Base-by-base conservation (phyloP, 2,113 vertebrate species). In the Protobothrops flavoviridis region DNA sequence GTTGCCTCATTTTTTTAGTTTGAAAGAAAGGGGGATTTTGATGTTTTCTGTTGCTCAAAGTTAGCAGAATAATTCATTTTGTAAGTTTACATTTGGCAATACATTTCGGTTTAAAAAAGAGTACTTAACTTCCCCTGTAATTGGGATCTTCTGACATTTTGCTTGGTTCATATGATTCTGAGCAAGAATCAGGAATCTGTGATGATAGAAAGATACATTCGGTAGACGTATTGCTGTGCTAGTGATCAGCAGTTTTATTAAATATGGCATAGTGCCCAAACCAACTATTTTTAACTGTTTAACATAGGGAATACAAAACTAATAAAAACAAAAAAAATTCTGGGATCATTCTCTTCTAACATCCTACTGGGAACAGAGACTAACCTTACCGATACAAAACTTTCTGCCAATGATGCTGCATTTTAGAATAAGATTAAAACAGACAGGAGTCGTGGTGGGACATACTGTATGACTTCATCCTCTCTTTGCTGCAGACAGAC, bases 21-120 rank as follows among this genome's bases (percentile, higher is more conserved):
- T 93, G 89, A 29, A 85, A 94, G 92, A 53, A 50, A 93, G 94
- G 61, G 52, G 57, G 93, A 45, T 96, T 93, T 5, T 33, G 7
- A 95, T 95, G 95, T 94, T 69, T 90, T 94, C 57, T 94, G 55
- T 91, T 89, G 91, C 85, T 96, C 93, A 90, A 93, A 0, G 64
- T 56, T 96, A 94, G 94, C 92, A 93, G 88, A 21, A 95, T 12
- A 74, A 85, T 81, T 29, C 29, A 24, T 59, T 26, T 5, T 33
- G 56, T 43, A 85, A 57, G 9, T 4, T 23, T 56, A 50, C 20
- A 87, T 87, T 57, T 88, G 29, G 56, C 45, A 52, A 33, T 50
- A 50, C 10, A 50, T 45, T 61, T 61, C 13, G 6, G 1, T 26
- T 23, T 10, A 6, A 29, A 86, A 26, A 81, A 86, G 15, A 52